Conservation (phyloP, 2,888 invertebrate genomes). For the Xestia rhomboidea region DNA sequence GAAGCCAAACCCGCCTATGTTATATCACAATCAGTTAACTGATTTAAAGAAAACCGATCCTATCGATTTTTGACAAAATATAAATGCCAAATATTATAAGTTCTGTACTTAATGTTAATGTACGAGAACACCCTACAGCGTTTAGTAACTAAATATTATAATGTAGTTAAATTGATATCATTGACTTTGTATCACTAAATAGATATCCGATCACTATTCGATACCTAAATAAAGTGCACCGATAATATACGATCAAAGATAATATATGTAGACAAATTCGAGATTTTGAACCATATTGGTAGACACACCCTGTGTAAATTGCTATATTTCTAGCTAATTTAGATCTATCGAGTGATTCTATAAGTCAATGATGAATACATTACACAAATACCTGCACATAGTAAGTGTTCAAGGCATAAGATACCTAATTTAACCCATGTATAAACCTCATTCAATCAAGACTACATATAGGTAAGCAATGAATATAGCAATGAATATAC, state of each 20-base stretch:
- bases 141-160: conserved; percentile 44
- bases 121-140: conserved; percentile 34
- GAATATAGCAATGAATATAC: conserved; percentile 34
- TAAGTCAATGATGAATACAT: conserved; percentile 53
- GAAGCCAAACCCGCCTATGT: conserved; percentile 51
- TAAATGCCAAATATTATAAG: conserved; percentile 55
- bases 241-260: conserved; percentile 32
- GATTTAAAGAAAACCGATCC: conserved; percentile 56
- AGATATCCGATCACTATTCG: conserved; percentile 43
- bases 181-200: conserved; percentile 59
- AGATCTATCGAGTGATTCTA: conserved; percentile 57
- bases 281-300: conserved; percentile 48
- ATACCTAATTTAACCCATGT: conserved; percentile 53
- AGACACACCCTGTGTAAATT: conserved; percentile 56
- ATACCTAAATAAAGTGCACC: conserved; percentile 43
- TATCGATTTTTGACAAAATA: conserved; percentile 58
- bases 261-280: conserved; percentile 58
- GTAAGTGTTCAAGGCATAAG: conserved; percentile 24
- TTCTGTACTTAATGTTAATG: conserved; percentile 22
- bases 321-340: conserved; percentile 58
- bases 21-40: conserved; percentile 57
- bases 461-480: conserved; percentile 36
- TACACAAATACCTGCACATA: conserved; percentile 37
- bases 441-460: conserved; percentile 50
- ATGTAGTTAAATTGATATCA: conserved; percentile 50